Evolutionary conservation across 1,140 invertebrate genomes (phyloP), one percentile per base, ranked within the genome.

Genomic region (Eurosta solidaginis): DNA sequence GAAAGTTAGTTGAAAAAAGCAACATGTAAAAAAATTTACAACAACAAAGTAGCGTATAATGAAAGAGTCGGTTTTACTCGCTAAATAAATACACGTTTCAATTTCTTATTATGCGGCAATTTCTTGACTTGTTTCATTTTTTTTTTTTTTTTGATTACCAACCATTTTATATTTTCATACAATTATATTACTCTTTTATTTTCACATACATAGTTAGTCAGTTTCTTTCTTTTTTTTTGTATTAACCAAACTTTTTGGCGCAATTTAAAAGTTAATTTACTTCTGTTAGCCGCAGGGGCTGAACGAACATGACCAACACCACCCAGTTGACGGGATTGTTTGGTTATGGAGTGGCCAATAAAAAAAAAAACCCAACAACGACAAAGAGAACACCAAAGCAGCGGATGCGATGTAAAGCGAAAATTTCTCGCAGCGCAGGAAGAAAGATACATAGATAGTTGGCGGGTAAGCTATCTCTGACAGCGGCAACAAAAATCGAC

Each of bases 231-330:
- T 54, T 7, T 17, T 63, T 59, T 63, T 63, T 36, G 29, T 63
- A 33, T 63, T 29, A n/a, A n/a, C n/a, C 33, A 4, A 68, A 68
- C 59, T 68, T 68, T 68, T 68, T 36, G 59, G 59, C 59, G 59
- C 59, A 68, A 68, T 68, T 68, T 68, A 68, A 68, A 68, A 68
- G 59, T 68, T 68, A 68, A 68, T 68, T 68, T 68, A 68, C 33
- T 40, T 40, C 59, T 40, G 33, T 29, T 68, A 33, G 7, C 59
- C 59, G 59, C 59, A 68, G 59, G 59, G 59, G 59, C 59, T 33
- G n/a, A 20, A 36, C 33, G 33, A 40, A 40, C 59, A 68, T 68
- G 59, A 42, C 59, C 59, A 68, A 68, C 59, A 40, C 59, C 59
- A 68, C 59, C 59, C 59, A 68, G 33, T 40, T 40, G 59, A 42